These are phyloP conservation scores for Conus ventricosus DNA, from an alignment of 1,140 invertebrate genomes.

Conservation along the genomic window DNA sequence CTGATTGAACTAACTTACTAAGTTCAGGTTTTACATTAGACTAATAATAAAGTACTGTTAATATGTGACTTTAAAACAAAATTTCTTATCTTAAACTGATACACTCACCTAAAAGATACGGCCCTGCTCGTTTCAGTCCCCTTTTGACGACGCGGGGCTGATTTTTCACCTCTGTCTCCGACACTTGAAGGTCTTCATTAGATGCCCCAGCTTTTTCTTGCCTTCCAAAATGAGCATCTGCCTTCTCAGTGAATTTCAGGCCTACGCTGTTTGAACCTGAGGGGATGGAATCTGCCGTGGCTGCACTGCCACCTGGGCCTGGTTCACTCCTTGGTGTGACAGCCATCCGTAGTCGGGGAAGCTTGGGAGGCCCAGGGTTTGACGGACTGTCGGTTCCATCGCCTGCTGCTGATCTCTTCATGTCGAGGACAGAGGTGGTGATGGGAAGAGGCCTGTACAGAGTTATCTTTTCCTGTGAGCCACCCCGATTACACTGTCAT, in stretches of 20 bases:
- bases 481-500: too few relatives aligned
- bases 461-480: too few relatives aligned
- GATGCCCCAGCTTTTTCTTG: neutral
- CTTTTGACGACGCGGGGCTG: conserved; percentile 12
- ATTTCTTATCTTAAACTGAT: too few relatives aligned
- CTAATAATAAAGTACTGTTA: too few relatives aligned
- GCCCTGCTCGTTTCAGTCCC: conserved; percentile 80
- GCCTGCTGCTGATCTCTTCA: neutral
- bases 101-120: conserved; percentile 80
- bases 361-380: neutral
- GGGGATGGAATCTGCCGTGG: neutral
- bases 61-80: too few relatives aligned
- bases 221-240: too few relatives aligned
- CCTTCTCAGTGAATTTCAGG: neutral
- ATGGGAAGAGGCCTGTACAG: too few relatives aligned
- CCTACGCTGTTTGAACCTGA: neutral
- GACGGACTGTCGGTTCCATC: neutral
- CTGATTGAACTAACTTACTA: too few relatives aligned
- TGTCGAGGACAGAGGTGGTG: neutral
- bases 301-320: neutral
- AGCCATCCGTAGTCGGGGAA: neutral
- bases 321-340: neutral
- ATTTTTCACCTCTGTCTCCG: neutral
- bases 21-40: too few relatives aligned
- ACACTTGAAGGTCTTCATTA: neutral